These are phyloP conservation scores for Oryctes rhinoceros DNA, from an alignment of 1,140 invertebrate genomes.

Conservation along the genomic window DNA sequence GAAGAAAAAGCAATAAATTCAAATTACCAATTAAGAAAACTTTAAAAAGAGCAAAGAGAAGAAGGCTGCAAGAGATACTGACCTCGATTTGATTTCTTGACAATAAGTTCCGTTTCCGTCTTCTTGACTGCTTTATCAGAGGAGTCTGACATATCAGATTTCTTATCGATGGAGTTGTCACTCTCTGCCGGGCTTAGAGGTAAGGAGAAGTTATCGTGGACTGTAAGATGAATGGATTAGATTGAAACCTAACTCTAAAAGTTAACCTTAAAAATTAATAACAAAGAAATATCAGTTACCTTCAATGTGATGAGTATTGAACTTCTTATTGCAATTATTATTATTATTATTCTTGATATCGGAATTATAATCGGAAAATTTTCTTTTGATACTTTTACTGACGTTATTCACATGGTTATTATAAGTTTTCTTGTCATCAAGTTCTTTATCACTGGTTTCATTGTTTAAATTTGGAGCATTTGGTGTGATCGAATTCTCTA, in stretches of 20 bases:
- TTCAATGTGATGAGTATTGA: constrained; percentile 34
- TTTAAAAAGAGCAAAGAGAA: not conserved
- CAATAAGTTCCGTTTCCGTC: not conserved
- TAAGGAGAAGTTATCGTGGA: constrained; percentile 50
- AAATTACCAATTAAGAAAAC: not conserved
- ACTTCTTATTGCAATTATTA: constrained; percentile 40
- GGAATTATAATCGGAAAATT: constrained; percentile 14
- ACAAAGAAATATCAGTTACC: constrained; percentile 30
- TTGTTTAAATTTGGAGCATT: not conserved
- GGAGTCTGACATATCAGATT: constrained; percentile 41
- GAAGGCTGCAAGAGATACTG: not conserved
- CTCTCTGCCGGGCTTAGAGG: constrained; percentile 55
- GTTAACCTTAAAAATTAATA: no score
- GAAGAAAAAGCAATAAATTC: not conserved
- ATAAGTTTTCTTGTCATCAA: not conserved
- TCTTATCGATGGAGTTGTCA: constrained; percentile 53
- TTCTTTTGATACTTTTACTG: constrained; percentile 21
- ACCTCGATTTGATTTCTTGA: not conserved
- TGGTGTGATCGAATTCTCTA: not conserved
- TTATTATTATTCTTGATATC: constrained; percentile 43
- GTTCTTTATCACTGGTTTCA: not conserved
- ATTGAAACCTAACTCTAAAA: no score
- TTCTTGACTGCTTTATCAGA: not conserved
- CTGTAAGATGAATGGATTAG: not conserved
- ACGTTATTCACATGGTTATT: not conserved